Base-by-base conservation (phyloP, 1,140 invertebrate genomes). In the Ephestia elutella region DNA sequence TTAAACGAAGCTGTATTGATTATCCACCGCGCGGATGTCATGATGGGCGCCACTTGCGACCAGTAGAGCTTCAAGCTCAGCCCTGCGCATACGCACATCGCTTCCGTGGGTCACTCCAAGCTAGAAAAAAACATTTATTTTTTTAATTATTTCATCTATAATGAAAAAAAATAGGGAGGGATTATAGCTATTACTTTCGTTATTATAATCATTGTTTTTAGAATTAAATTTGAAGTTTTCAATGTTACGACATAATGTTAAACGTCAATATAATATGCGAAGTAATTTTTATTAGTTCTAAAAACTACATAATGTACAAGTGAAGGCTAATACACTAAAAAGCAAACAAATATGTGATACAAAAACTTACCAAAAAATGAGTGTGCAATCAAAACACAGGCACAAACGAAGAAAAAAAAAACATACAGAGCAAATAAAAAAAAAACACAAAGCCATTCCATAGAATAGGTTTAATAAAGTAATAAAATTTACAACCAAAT, bases 1-100 rank as follows among this genome's bases (percentile, higher is more conserved):
- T n/a, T 90, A 91, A 67, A 92, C 91, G 85, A 90, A 91, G 80
- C 91, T 92, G 75, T 93, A 93, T 69, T 93, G 92, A 74, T 93
- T 93, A 78, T 93, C 92, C 13, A 93, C 90, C 18, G 92, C 92
- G 25, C 92, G 81, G 48, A 82, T 67, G 60, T 88, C 85, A 56
- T 82, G 75, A 21, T 72, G 78, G 0, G 73, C 73, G 8, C 77
- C 72, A 59, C 71, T 78, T 0, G 85, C 86, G 5, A 65, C 65
- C 56, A 82, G 68, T 35, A 89, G 69, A 2, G 88, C 86, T 53
- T 89, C 87, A 7, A 90, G 65, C 57, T 90, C 87, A 0, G 82
- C 82, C 0, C 84, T 68, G 9, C 83, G 75, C 78, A 90, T 85
- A 9, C 87, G 70, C 28, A 90, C 86, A 58, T 89, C 86, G 56